Evolutionary conservation across 2,797 vertebrate genomes (phyloP), one percentile per base, ranked within the genome.

Genomic region (Florisuga fusca): DNA sequence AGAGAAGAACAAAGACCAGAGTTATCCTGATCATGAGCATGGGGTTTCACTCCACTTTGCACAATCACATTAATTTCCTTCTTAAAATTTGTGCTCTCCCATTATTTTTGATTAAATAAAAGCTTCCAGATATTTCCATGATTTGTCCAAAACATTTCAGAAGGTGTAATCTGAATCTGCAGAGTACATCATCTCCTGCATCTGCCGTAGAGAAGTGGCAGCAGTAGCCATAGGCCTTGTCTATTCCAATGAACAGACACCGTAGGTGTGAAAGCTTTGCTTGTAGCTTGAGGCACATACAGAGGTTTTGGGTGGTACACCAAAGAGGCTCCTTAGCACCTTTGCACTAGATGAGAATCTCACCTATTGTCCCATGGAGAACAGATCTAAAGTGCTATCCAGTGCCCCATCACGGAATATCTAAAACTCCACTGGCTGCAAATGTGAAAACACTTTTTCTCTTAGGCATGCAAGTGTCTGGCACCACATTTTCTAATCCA

Each of bases 1-100:
- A 55, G 16, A 89, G n/a, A 68, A 89, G 38, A 92, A 71, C 25
- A 91, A 91, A 87, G 54, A 81, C 89, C 54, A 16, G 58, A 89
- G 45, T 66, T 94, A 51, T 77, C n/a, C 59, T 73, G 59, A 76
- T 79, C 27, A 73, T 8, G 79, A 20, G 48, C 33, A 82, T 14
- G 25, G 43, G 12, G 81, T 83, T 57, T 78, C 53, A 94, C 7
- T 41, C 62, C 48, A 71, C 58, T 91, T 82, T 54, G 64, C 34
- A 36, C 22, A 54, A 17, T 63, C 20, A 61, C 29, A 38, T 11
- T 36, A 50, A 89, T 93, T 86, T 72, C 34, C 53, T 79, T 88
- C 87, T 84, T n/a, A 76, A 75, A 77, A 74, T 80, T 93, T 78
- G 55, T 1, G 1, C 48, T 75, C 72, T 85, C 41, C 7, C 18